Evolutionary conservation across 2,113 vertebrate genomes (phyloP), one percentile per base, ranked within the genome.

Genomic region (Catharus bicknelli): DNA sequence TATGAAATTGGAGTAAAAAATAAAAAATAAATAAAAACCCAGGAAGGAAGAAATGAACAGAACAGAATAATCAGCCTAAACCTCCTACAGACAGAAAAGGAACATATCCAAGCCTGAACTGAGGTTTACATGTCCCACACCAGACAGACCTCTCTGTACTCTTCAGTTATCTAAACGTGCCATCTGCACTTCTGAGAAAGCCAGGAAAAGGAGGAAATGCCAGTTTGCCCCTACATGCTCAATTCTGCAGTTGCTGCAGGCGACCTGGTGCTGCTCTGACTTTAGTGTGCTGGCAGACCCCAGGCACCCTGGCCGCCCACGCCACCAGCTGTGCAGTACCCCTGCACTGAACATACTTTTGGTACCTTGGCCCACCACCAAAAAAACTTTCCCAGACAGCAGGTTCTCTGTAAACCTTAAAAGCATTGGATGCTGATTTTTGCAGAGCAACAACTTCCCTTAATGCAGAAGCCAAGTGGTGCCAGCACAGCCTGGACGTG

Each of bases 291-390:
- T 27, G 19, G 63, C 50, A 70, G 55, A 86, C 7, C 21, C 32
- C 42, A 16, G 2, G n/a, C 40, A 50, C 15, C 29, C 25, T 54
- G 66, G 30, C 50, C 0, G 0, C 27, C 22, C 50, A 25, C 2
- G 2, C 53, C 40, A 45, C 75, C 48, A 22, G 55, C 38, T 34
- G 25, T 10, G 6, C 32, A 32, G 8, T 1, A 68, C 23, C 54
- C 26, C 45, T 48, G 25, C 59, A 32, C 21, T 58, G 58, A 83
- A 73, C 32, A 47, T 2, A 2, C 51, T 32, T 79, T 23, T 25
- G 47, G 42, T 17, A 42, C 54, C 34, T 26, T 32, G 3, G 0
- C 19, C 19, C 23, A 40, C 40, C 47, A 70, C 53, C 17, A 32
- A 69, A 58, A 32, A 69, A 54, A 5, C 10, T 76, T 82, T 72